phyloP scores from a whole-genome alignment of 2,888 invertebrate species.

The Drosophila pegasa region DNA sequence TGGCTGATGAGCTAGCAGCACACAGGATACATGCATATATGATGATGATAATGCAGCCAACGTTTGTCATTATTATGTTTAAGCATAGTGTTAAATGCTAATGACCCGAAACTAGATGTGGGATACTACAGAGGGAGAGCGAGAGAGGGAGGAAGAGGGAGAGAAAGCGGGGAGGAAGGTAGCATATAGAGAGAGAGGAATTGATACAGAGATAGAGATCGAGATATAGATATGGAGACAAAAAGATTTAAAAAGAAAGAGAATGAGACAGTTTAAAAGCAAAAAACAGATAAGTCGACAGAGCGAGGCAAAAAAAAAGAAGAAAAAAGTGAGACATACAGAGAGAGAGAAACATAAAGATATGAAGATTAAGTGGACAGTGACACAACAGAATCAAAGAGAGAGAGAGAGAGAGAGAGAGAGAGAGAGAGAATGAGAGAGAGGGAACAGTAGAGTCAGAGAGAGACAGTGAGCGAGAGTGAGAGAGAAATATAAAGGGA shows the following conservation, averaged over 20 bases:
- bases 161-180: accelerated
- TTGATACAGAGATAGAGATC: background rate
- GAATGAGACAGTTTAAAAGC: too few species aligned
- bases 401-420: background rate
- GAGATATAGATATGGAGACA: background rate
- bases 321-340: too few species aligned
- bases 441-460: background rate
- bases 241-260: background rate
- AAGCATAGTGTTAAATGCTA: slow-evolving; percentile 27
- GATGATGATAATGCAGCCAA: slow-evolving; percentile 14
- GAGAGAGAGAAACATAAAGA: background rate
- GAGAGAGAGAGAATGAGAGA: background rate
- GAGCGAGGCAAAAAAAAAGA: too few species aligned
- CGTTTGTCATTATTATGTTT: slow-evolving; percentile 15
- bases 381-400: background rate
- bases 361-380: background rate
- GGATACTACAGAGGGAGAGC: background rate
- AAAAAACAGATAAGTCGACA: too few species aligned
- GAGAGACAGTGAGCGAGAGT: background rate
- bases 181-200: background rate
- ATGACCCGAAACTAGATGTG: background rate
- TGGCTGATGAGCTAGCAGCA: slow-evolving; percentile 30
- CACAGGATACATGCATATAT: slow-evolving; percentile 19
- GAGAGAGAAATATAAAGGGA: background rate
- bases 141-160: background rate